Percentiles rank a stretch among this genome's conserved stretches.
Evolutionary conservation across 1,140 invertebrate species (phyloP).

Genomic region (Polyergus mexicanus): DNA sequence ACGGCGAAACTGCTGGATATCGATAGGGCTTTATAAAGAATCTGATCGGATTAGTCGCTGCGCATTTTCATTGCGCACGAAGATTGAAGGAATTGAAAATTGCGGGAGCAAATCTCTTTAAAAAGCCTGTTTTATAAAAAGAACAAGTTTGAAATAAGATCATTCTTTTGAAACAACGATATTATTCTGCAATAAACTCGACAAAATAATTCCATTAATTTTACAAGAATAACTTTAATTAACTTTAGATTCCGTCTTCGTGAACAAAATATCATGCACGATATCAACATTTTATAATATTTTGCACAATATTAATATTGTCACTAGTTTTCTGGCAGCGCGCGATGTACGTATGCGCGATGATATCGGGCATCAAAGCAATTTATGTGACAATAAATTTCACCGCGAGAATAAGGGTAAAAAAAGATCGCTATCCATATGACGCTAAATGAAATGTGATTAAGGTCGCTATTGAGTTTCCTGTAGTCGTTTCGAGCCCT

Average conservation of each 20-base stretch:
- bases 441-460: constrained; percentile 52
- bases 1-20: constrained; percentile 51
- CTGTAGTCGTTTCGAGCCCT: neutral
- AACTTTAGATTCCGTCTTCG: neutral
- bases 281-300: neutral
- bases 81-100: constrained; percentile 33
- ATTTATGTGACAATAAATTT: constrained; percentile 60
- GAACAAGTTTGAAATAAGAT: neutral
- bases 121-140: neutral
- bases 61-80: constrained; percentile 30
- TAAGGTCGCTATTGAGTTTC: constrained; percentile 57
- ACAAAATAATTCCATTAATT: neutral
- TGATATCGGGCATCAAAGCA: constrained; percentile 46
- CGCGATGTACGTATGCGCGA: neutral
- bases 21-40: constrained; percentile 73
- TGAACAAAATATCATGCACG: neutral
- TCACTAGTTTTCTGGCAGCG: constrained; percentile 27
- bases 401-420: neutral
- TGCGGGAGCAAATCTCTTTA: neutral
- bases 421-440: constrained; percentile 18
- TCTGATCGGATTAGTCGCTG: constrained; percentile 31
- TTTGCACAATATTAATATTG: constrained; percentile 13
- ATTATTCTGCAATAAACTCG: neutral
- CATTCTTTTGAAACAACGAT: neutral
- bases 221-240: neutral